A percentile compares a stretch with the other conserved stretches of the same genome.
These are phyloP conservation scores for Lepidostoma basale DNA, from an alignment of 1,140 invertebrate species.

Conservation along the genomic window DNA sequence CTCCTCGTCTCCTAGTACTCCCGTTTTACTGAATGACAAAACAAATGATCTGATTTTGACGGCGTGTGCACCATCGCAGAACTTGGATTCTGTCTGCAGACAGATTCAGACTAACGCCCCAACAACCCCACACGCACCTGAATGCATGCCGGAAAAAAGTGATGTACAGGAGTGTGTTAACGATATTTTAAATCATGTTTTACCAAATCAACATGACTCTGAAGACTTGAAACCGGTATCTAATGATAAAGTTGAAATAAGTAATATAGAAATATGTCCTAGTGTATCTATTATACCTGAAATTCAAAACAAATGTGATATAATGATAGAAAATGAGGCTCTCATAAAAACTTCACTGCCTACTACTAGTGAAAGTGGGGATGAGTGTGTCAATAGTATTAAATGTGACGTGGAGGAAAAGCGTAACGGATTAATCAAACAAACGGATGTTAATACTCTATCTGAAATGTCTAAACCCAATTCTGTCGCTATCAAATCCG, in stretches of 20 bases:
- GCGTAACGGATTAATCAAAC: too few relatives aligned
- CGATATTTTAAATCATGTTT: too few relatives aligned
- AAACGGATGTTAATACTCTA: too few relatives aligned
- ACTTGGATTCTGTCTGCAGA: too few relatives aligned
- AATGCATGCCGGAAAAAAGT: not conserved
- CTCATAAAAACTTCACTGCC: not conserved
- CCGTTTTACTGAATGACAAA: not conserved
- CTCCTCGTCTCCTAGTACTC: not conserved
- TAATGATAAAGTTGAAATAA: too few relatives aligned
- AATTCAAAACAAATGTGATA: too few relatives aligned
- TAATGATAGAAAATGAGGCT: not conserved
- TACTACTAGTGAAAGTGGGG: not conserved
- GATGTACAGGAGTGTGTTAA: not conserved
- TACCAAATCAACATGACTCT: too few relatives aligned
- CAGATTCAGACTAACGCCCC: too few relatives aligned
- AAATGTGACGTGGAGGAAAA: not conserved
- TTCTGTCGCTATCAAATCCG: constrained; percentile 5
- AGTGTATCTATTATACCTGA: too few relatives aligned
- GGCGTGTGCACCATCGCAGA: too few relatives aligned
- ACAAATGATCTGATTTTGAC: constrained; percentile 1
- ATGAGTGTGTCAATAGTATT: not conserved
- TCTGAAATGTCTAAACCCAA: constrained; percentile 21
- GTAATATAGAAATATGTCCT: too few relatives aligned
- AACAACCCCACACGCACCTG: not conserved
- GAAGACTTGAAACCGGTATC: too few relatives aligned